Base-by-base conservation (phyloP, 2,113 vertebrate species). In the Ploceus nigricollis region DNA sequence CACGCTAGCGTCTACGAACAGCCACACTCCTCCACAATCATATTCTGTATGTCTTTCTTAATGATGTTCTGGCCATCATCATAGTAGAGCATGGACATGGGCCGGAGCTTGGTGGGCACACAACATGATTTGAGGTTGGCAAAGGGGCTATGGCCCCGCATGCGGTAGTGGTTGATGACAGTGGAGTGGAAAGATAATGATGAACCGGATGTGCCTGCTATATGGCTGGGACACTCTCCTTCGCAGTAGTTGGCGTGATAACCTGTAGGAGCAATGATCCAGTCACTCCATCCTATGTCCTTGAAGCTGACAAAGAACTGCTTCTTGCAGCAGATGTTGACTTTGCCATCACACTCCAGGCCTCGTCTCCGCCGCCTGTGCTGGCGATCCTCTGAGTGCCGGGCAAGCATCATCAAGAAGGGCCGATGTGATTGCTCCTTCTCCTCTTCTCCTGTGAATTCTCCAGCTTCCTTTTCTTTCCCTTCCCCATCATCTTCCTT, bases 31-130 rank as follows among this genome's bases (percentile, higher is more conserved):
- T 99, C 99, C 97, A 99, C 99, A 42, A 99, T 99, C 99, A 99
- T 99, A 96, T 99, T 99, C 97, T 99, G 99, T 92, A 99, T 99
- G 98, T 99, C 99, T 97, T 99, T 99, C 96, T 99, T 99, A 93
- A 99, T 99, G 95, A 99, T 99, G 98, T 99, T 99, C 86, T 99
- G 99, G 93, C 99, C 99, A 68, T 99, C 99, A 4, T 99, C 99
- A 7, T 99, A 99, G 97, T 99, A 99, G 40, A 99, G 97, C 99
- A 99, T 99, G 94, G 99, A 99, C 99, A 99, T 99, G 92, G 99
- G 99, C n/a, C 99, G 98, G 93, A 99, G 98, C 94, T 99, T 98
- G 30, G 99, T 99, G 90, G 99, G 99, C 64, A 99, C 99, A 40
- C 99, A 99, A 89, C 99, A 99, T 0, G 99, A 99, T 95, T 98